These are phyloP conservation scores for Corydoras sp. DNA, from an alignment of 2,113 vertebrate species.

Conservation along the genomic window DNA sequence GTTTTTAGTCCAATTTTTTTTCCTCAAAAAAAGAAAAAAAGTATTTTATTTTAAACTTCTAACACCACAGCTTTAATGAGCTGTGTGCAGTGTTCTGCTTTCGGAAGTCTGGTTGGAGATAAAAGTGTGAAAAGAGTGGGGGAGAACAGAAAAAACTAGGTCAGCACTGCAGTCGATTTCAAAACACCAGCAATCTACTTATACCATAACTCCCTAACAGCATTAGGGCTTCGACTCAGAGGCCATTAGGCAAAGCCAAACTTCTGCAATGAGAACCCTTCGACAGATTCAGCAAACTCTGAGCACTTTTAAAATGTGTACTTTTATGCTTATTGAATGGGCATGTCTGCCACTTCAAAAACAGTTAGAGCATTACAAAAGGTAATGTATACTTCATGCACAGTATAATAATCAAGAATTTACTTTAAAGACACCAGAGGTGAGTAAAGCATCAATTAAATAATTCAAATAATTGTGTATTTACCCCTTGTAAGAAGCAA, in stretches of 20 bases:
- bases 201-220: constrained; percentile 45
- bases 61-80: constrained; percentile 42
- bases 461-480: too few relatives aligned
- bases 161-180: constrained; percentile 53
- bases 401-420: too few relatives aligned
- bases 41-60: constrained; percentile 41
- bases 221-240: constrained; percentile 19
- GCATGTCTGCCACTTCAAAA: too few relatives aligned
- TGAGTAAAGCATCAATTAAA: too few relatives aligned
- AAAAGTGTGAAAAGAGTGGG: constrained; percentile 42
- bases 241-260: constrained; percentile 33
- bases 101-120: constrained; percentile 45
- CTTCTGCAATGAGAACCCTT: constrained; percentile 3
- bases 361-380: not conserved
- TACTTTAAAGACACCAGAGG: too few relatives aligned
- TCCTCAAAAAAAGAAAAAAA: not conserved
- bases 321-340: too few relatives aligned
- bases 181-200: constrained; percentile 56
- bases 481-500: too few relatives aligned
- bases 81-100: constrained; percentile 42
- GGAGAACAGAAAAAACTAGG: constrained; percentile 48
- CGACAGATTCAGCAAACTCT: not conserved
- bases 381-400: too few relatives aligned
- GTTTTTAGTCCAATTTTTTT: constrained; percentile 4
- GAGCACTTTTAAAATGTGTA: not conserved